A percentile compares a stretch with the other conserved stretches of the same genome.
These are phyloP conservation scores for Pemphigus obesinymphae DNA, from an alignment of 1,140 invertebrate species.

Conservation along the genomic window DNA sequence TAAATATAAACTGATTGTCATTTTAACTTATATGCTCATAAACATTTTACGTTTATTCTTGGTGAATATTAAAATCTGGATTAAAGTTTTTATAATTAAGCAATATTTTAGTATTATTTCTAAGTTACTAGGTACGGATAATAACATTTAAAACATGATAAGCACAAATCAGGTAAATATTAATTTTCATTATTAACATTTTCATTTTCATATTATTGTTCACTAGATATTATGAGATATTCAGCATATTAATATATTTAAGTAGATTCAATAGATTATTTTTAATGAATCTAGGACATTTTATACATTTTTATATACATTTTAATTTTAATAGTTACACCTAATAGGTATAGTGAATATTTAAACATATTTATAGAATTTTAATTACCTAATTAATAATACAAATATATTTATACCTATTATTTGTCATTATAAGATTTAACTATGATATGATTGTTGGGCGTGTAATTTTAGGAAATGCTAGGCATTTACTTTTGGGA, in stretches of 20 bases:
- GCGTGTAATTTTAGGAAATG: background rate
- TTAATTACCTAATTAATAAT: background rate
- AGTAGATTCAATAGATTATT: no score
- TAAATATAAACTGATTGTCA: background rate
- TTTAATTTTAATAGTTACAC: background rate
- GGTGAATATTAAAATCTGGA: background rate
- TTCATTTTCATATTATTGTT: no score
- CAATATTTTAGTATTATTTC: background rate
- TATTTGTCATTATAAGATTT: background rate
- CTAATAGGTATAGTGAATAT: background rate
- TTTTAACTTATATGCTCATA: background rate
- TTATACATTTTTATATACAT: no score
- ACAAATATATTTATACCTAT: background rate
- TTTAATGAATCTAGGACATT: no score
- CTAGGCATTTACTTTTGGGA: background rate
- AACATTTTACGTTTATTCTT: background rate
- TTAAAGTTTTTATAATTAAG: background rate
- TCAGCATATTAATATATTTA: no score
- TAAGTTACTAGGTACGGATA: background rate
- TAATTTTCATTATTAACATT: background rate
- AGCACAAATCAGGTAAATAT: background rate
- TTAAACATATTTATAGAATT: background rate
- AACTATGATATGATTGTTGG: background rate
- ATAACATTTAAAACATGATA: background rate
- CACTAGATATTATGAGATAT: no score